Percentiles rank a stretch among this genome's conserved stretches.
Conservation (phyloP, 2,113 vertebrate genomes). For the Anseranas semipalmata region DNA sequence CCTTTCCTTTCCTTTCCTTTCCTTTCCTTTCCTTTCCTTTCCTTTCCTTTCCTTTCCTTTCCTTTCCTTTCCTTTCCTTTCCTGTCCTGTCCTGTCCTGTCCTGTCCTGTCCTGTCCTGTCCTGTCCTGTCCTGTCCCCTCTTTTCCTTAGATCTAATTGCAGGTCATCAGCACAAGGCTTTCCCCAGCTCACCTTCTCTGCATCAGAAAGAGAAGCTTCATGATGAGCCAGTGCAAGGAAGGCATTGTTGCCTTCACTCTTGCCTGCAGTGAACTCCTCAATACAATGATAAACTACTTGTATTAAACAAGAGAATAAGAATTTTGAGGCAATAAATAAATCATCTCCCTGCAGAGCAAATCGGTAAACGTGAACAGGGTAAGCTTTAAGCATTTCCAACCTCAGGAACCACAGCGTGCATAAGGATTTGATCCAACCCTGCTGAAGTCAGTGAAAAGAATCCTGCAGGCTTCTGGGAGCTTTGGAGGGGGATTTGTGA, state of each 20-base stretch:
- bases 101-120: too few relatives aligned
- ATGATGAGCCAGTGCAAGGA: neutral
- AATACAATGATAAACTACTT: slow-evolving; percentile 68
- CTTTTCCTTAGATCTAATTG: neutral
- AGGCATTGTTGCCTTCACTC: slow-evolving; percentile 41
- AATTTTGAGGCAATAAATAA: slow-evolving; percentile 37
- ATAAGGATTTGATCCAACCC: neutral
- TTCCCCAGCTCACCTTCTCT: neutral
- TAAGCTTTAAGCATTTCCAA: slow-evolving; percentile 11
- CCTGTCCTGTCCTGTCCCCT: neutral
- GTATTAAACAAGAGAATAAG: slow-evolving; percentile 52
- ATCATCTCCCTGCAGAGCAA: slow-evolving; percentile 10
- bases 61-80: neutral
- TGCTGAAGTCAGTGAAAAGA: neutral
- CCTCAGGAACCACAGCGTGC: neutral
- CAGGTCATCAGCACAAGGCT: neutral
- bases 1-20: neutral
- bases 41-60: neutral
- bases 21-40: neutral
- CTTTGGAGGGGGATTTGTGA: neutral
- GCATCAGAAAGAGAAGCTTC: slow-evolving; percentile 3
- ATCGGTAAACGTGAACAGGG: neutral
- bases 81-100: neutral
- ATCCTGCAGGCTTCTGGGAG: neutral
- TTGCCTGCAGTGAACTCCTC: slow-evolving; percentile 40